These are phyloP conservation scores for Halcyon leucocephala DNA, from an alignment of 2,797 vertebrate species.

Conservation along the genomic window DNA sequence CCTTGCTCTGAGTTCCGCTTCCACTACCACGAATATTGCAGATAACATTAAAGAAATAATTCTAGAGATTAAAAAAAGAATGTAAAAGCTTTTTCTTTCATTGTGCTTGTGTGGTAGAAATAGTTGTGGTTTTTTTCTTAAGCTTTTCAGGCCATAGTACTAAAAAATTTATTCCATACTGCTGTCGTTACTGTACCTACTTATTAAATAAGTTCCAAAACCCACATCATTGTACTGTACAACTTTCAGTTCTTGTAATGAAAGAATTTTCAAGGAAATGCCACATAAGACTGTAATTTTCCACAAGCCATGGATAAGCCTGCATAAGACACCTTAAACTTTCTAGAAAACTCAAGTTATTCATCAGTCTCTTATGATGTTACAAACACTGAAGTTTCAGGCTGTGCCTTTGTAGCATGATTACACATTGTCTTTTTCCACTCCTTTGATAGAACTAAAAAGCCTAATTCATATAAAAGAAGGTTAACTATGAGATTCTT, in stretches of 20 bases:
- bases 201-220: neutral
- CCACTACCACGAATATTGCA: neutral
- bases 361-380: neutral
- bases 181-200: neutral
- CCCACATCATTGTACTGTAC: neutral
- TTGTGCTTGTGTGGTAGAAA: neutral
- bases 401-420: neutral
- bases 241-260: neutral
- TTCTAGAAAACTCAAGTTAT: neutral
- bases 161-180: neutral
- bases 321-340: neutral
- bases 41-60: neutral
- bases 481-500: neutral
- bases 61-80: neutral
- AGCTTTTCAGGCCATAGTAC: neutral
- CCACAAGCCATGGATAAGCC: neutral
- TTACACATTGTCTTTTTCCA: neutral
- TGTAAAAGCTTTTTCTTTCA: neutral
- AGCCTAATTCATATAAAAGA: neutral
- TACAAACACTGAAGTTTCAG: neutral
- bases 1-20: neutral
- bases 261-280: neutral
- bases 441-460: neutral
- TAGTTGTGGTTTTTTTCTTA: neutral
- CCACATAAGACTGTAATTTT: neutral